Conservation (phyloP, 2,113 vertebrate genomes). For the Edolisoma coerulescens region DNA sequence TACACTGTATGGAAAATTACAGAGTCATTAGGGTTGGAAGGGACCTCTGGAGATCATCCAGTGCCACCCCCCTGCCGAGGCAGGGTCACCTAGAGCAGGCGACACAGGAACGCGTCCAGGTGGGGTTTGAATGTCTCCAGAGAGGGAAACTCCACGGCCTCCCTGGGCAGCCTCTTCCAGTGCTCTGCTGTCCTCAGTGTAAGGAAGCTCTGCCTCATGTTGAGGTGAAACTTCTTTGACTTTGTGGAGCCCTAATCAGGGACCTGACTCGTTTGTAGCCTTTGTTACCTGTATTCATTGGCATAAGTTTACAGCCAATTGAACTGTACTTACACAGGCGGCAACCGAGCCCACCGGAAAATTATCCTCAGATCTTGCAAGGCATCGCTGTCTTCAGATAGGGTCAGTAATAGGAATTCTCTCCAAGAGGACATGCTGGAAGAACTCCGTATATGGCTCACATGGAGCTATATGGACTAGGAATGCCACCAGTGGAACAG, state of each 20-base stretch:
- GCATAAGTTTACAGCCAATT: background rate
- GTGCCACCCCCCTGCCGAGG: too few species aligned
- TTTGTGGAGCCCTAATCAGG: background rate
- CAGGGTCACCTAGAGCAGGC: background rate
- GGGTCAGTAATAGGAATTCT: background rate
- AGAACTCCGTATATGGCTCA: background rate
- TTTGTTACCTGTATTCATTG: background rate
- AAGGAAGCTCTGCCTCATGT: background rate
- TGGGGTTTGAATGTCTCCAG: too few species aligned
- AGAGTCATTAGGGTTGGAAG: background rate
- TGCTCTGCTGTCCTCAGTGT: background rate
- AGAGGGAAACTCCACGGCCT: accelerated
- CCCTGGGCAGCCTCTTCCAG: background rate
- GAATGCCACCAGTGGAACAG: background rate
- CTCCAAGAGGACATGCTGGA: background rate
- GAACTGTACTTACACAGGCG: background rate
- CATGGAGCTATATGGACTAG: background rate
- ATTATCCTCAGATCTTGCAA: background rate
- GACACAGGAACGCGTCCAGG: background rate
- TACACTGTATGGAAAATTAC: background rate
- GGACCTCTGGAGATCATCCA: too few species aligned
- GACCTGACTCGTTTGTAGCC: background rate
- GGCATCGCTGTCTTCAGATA: accelerated
- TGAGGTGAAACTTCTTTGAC: background rate
- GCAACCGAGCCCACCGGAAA: background rate